Evolutionary conservation across 2,113 vertebrate species (phyloP), one percentile per base, ranked within the genome.

Genomic region (Podilymbus podiceps): DNA sequence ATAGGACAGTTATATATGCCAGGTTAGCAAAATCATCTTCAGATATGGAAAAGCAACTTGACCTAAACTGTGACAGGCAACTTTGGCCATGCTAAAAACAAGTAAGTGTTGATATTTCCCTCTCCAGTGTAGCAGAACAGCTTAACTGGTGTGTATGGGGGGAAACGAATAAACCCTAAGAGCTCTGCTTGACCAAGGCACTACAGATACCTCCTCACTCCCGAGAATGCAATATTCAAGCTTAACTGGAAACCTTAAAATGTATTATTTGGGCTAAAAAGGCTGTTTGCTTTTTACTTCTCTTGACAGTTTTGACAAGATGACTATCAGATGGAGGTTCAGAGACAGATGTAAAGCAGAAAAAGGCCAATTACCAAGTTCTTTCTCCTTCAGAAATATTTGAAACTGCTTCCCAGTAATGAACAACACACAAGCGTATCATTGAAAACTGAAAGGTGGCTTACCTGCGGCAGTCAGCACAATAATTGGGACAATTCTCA

Each of bases 251-350:
- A 87, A 78, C 20, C 25, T 44, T 62, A 52, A 9, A 59, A 40
- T 63, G 33, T 27, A 64, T 72, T 74, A 91, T 91, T 94, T 86
- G 22, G 38, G 27, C 21, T 91, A 90, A 94, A 91, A 95, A 28
- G 4, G 24, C 59, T 79, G 46, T 89, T 90, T 86, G n/a, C 49
- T 87, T 89, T 94, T 93, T 85, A 74, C 18, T 91, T 83, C 44
- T 72, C 47, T 78, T 87, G 89, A 71, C n/a, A 85, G n/a, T 47
- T 93, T 88, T 90, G 76, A 97, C 85, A 95, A 72, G 79, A 69
- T 62, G 87, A 93, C 69, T 89, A 85, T 90, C 63, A 93, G 85
- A 84, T 8, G 4, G 47, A 80, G 42, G 21, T 86, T 94, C 59
- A 94, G 85, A 83, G 77, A 84, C 5, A 85, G 62, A 95, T 68